Evolutionary conservation across 2,888 invertebrate genomes (phyloP), one percentile per base, ranked within the genome.

Genomic region (Agrochola lota): DNA sequence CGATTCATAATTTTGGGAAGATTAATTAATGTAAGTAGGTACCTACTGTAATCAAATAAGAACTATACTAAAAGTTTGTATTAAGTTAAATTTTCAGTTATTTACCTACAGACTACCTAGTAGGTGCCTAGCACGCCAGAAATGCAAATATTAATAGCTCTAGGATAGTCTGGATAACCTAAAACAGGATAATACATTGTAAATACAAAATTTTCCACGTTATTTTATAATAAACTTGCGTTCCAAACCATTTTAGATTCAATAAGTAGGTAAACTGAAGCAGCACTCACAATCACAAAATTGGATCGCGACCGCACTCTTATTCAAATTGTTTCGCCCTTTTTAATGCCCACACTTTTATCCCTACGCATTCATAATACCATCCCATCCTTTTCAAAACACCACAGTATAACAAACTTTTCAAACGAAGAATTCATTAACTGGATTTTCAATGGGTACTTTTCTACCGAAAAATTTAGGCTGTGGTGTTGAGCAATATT

Each of bases 311-410:
- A 85, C 86, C 85, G 85, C 88, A 83, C 91, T 91, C 88, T 90
- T 90, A 90, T 90, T 91, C 91, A 92, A 92, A 93, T 91, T 90
- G 90, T 83, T 88, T 88, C 89, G 87, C 87, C 91, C 90, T 90
- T 92, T 93, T 92, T 93, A 94, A 93, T 92, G 89, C 85, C 80
- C 78, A 85, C 87, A 88, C 84, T 90, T 90, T 90, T 85, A 87
- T 91, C 81, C 86, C 82, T 78, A 40, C 79, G 52, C 84, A 77
- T 86, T 78, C 89, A 90, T 80, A 87, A 70, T 78, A 83, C 71
- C 81, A 77, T 76, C 77, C 88, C 81, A 78, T 26, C 12, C 9
- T 55, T 35, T 72, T 60, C 6, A n/a, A 49, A 68, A 76, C 57
- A 74, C 73, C 86, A 90, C 87, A 92, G 91, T 52, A 8, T 77